These are phyloP conservation scores for Pachyrhynchus sulphureomaculatus DNA, from an alignment of 1,140 invertebrate genomes.

Conservation along the genomic window DNA sequence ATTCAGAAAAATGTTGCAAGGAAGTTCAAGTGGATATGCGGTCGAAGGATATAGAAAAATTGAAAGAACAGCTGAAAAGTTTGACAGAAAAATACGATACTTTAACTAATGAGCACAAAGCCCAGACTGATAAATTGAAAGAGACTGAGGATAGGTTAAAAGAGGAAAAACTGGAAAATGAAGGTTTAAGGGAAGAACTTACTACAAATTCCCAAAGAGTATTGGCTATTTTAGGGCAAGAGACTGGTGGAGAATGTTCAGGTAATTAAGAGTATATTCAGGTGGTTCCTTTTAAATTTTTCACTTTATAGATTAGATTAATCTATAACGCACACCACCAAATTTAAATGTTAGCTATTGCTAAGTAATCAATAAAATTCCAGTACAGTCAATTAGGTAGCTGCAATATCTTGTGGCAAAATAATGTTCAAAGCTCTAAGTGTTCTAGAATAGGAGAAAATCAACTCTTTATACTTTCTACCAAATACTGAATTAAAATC, in stretches of 20 bases:
- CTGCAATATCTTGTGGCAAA: no score
- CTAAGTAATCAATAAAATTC: no score
- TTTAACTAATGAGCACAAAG: conserved; percentile 45
- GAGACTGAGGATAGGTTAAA: conserved; percentile 58
- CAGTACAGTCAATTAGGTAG: no score
- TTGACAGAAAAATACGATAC: conserved; percentile 48
- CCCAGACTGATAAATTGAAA: conserved; percentile 53
- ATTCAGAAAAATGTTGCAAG: conserved; percentile 47
- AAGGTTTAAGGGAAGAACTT: conserved; percentile 69
- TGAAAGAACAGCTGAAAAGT: conserved; percentile 59
- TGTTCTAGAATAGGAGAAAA: no score
- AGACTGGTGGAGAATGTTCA: conserved; percentile 32
- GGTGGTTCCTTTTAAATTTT: no score
- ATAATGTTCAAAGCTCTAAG: no score
- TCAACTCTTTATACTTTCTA: no score
- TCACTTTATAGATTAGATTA: no score
- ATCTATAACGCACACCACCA: no score
- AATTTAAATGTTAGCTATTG: no score
- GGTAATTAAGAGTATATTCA: conserved; percentile 1
- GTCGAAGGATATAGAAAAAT: conserved; percentile 60
- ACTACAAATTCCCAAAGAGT: conserved; percentile 70
- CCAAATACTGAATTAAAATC: no score
- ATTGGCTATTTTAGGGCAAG: conserved; percentile 64
- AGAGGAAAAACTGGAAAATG: conserved; percentile 67
- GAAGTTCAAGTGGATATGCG: conserved; percentile 69